Conservation (phyloP, 2,797 vertebrate genomes). For the Austrolebias charrua region DNA sequence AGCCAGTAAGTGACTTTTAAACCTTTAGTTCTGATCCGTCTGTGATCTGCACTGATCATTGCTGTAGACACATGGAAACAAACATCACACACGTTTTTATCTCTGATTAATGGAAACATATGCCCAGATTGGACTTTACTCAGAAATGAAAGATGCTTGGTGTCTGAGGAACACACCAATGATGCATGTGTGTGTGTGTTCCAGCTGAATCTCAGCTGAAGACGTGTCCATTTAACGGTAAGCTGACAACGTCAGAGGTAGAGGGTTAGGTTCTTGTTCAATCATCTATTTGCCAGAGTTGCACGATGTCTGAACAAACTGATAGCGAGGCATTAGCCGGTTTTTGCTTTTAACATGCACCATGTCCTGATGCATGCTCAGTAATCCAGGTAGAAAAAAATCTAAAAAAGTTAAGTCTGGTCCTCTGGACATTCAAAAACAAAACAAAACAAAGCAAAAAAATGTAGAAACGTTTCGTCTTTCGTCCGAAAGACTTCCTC, state of each 20-base stretch:
- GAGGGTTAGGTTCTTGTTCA: slow-evolving; percentile 21
- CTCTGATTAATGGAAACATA: not conserved
- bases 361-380: too few relatives aligned
- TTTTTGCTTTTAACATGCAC: too few relatives aligned
- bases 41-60: too few relatives aligned
- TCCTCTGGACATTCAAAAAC: too few relatives aligned
- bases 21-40: not conserved
- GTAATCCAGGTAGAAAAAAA: too few relatives aligned
- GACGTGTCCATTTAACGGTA: slow-evolving; percentile 62
- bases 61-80: too few relatives aligned
- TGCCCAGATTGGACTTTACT: not conserved
- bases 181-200: slow-evolving; percentile 50
- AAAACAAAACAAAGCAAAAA: too few relatives aligned
- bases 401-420: too few relatives aligned
- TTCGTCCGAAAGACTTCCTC: too few relatives aligned
- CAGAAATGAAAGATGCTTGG: not conserved
- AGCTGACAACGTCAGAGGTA: slow-evolving; percentile 43
- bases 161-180: not conserved
- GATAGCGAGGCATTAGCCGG: too few relatives aligned
- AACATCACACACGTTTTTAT: not conserved
- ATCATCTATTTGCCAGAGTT: slow-evolving; percentile 16
- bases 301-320: slow-evolving; percentile 1
- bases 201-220: slow-evolving; percentile 56
- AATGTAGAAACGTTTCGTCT: too few relatives aligned
- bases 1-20: slow-evolving; percentile 84